These are phyloP conservation scores for Anoplopoma fimbria DNA, from an alignment of 2,113 vertebrate genomes.

Conservation along the genomic window DNA sequence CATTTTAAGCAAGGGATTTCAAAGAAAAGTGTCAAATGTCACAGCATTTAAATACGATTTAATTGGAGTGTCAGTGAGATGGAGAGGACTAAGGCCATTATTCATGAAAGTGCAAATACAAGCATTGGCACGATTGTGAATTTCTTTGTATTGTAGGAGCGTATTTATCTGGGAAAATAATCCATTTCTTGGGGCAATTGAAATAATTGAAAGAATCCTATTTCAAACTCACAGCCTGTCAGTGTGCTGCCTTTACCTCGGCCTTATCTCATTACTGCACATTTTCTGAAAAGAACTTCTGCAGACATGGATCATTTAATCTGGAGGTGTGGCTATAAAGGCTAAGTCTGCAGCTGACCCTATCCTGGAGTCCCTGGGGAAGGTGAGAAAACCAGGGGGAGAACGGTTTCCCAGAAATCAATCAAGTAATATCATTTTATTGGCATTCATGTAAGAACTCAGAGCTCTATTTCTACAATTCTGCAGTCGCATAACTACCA, in stretches of 20 bases:
- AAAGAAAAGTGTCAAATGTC: slow-evolving; percentile 31
- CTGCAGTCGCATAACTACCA: background rate
- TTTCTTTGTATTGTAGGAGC: slow-evolving; percentile 13
- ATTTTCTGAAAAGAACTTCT: slow-evolving; percentile 39
- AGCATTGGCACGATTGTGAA: too few relatives aligned
- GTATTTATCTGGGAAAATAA: slow-evolving; percentile 38
- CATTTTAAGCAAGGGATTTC: slow-evolving; percentile 41
- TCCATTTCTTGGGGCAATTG: slow-evolving; percentile 30
- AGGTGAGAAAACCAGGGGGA: background rate
- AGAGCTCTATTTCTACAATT: background rate
- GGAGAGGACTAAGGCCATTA: slow-evolving; percentile 30
- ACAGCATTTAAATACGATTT: slow-evolving; percentile 28
- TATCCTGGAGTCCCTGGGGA: background rate
- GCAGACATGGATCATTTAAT: slow-evolving; percentile 33
- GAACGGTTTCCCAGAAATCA: slow-evolving; percentile 26
- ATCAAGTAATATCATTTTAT: slow-evolving; percentile 26
- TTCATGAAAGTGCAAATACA: slow-evolving; percentile 22
- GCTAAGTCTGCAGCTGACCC: background rate
- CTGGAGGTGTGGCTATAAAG: slow-evolving; percentile 6
- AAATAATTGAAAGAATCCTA: slow-evolving; percentile 26
- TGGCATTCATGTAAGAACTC: slow-evolving; percentile 22
- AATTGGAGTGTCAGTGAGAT: slow-evolving; percentile 46
- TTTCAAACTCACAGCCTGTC: slow-evolving; percentile 47
- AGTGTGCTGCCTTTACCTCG: slow-evolving; percentile 31
- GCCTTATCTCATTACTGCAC: slow-evolving; percentile 34